Evolutionary conservation across 2,888 invertebrate species (phyloP), one percentile per base, ranked within the genome.

Genomic region (Drosophila siamana): DNA sequence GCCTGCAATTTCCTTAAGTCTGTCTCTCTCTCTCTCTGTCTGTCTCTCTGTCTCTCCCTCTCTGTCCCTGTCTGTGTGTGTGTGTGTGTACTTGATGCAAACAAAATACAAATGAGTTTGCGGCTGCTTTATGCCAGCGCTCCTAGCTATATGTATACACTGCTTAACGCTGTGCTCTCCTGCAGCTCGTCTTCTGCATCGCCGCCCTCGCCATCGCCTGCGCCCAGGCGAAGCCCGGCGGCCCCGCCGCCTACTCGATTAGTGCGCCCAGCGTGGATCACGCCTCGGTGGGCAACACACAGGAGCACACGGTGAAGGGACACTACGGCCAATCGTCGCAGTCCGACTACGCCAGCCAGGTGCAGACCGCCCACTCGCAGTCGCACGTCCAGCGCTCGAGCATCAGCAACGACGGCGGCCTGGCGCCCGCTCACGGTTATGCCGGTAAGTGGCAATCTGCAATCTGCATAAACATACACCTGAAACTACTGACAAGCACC

Each of bases 261-360:
- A 92, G 90, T 2, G 91, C 91, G 0, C 91, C 92, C 65, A 92
- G 92, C 71, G 90, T 85, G 65, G 92, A 92, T 70, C 91, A 91
- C 61, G 92, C 85, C 52, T 92, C 90, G 11, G 92, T 92, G 28
- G 92, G 92, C 57, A 89, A 89, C 48, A 84, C 91, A 54, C 92
- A 92, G 72, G 92, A 92, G 80, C 91, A 92, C 44, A 92, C 92
- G 22, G 92, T 92, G 8, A 89, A 92, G 89, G 92, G 92, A 9
- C 91, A 90, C 67, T 92, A 92, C 57, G 92, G 92, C 19, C 92
- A 92, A 77, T 92, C 91, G 30, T 92, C 92, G 16, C 91, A 92
- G 64, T 92, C 92, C 44, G 90, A 92, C 77, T 92, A 92, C 56
- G 86, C 92, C 69, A 92, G 92, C 64, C 90, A 91, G 56, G 92